These are phyloP conservation scores for Myotis daubentonii DNA, from an alignment of 2,797 vertebrate species.

Conservation along the genomic window DNA sequence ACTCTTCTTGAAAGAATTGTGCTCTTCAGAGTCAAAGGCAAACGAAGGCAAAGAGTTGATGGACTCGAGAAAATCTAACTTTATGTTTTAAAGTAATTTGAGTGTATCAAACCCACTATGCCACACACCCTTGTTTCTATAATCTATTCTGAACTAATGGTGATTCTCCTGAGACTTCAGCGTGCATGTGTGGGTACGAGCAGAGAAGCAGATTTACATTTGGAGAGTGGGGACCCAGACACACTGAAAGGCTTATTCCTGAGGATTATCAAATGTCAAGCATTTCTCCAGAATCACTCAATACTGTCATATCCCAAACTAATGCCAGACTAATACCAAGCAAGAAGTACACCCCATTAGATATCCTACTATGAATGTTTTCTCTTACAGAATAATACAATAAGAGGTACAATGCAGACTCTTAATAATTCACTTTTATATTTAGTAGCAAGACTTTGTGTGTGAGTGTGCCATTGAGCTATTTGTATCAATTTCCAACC, in stretches of 20 bases:
- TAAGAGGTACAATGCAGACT: conserved; percentile 52
- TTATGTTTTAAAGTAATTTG: conserved; percentile 27
- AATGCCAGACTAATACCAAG: conserved; percentile 39
- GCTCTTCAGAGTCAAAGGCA: conserved; percentile 48
- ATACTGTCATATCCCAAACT: conserved; percentile 66
- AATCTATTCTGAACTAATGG: background rate
- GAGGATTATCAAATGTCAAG: conserved; percentile 88
- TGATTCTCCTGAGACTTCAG: conserved; percentile 57
- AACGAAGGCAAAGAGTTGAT: conserved; percentile 43
- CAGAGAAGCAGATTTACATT: background rate
- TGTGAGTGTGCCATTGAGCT: conserved; percentile 73
- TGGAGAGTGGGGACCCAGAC: background rate
- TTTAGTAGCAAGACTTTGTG: conserved; percentile 87
- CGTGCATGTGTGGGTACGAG: background rate
- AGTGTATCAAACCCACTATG: background rate
- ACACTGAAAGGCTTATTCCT: conserved; percentile 69
- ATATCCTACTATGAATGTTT: conserved; percentile 60
- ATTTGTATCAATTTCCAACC: conserved; percentile 73
- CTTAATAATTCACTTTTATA: conserved; percentile 74
- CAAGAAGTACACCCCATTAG: conserved; percentile 64
- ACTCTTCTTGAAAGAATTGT: conserved; percentile 36
- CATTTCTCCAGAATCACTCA: conserved; percentile 67
- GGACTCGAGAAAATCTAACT: conserved; percentile 24
- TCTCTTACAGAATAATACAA: conserved; percentile 63
- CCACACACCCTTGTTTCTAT: conserved; percentile 23